Evolutionary conservation across 2,888 invertebrate genomes (phyloP), one percentile per base, ranked within the genome.

Genomic region (Acheta domesticus): DNA sequence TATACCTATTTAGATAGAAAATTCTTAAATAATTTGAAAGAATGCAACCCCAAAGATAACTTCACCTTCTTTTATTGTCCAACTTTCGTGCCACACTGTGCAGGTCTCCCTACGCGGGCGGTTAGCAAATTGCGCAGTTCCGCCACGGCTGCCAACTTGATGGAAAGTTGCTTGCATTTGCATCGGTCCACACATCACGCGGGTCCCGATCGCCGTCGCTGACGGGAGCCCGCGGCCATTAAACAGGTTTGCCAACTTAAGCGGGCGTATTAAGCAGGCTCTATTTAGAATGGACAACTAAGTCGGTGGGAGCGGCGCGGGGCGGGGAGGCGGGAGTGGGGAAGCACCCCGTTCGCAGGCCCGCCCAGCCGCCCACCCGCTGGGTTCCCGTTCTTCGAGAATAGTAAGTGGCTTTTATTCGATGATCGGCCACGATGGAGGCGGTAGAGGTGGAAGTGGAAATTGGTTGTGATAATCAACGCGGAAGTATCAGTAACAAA

Each of bases 201-300:
- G 16, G 62, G 62, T 8, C 36, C 62, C 62, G 62, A 62, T 62
- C 62, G n/a, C 62, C 62, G 62, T n/a, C 16, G 62, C n/a, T 62
- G 62, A 62, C 62, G 62, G n/a, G 16, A n/a, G 62, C 62, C 62
- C 62, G 14, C 62, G 16, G 62, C 62, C n/a, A n/a, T 62, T n/a
- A 62, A 62, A 62, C 62, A 62, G 62, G 62, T 62, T 62, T n/a
- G 62, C 62, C 62, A 62, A 62, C 62, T n/a, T 62, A 19, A 19
- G 62, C 62, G 62, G 62, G 62, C 62, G 62, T 62, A 62, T 62
- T 62, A 62, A 62, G 62, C 62, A 16, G 62, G 62, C 16, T 62
- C 16, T n/a, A 19, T 62, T 62, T 14, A n/a, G 14, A 62, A n/a
- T n/a, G 62, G 16, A 62, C 62, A n/a, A 62, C 62, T 36, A 62